A percentile compares a stretch with the other conserved stretches of the same genome.
phyloP scores from a whole-genome alignment of 2,113 vertebrate species.

The Lampris megalopsis region DNA sequence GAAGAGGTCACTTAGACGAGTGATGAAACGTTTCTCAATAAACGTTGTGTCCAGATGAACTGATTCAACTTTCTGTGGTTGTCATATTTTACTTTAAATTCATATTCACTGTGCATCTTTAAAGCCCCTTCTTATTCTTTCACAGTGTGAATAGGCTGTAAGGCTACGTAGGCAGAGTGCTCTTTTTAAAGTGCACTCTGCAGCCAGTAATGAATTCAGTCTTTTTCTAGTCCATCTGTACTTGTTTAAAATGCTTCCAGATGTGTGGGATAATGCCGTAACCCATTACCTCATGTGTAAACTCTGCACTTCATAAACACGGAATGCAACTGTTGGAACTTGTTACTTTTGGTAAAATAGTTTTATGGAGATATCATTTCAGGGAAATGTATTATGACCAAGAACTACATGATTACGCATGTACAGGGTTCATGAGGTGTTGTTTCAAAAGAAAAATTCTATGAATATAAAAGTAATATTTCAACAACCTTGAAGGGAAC shows the following conservation, averaged over 20 bases:
- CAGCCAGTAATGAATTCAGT: conserved; percentile 55
- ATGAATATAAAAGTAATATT: conserved; percentile 4
- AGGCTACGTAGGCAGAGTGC: conserved; percentile 41
- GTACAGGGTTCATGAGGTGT: conserved; percentile 14
- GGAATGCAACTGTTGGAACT: neutral
- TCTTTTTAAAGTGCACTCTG: conserved; percentile 31
- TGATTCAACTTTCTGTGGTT: neutral
- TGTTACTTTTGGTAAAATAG: conserved; percentile 5
- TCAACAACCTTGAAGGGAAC: conserved; percentile 47
- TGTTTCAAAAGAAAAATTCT: conserved; percentile 8
- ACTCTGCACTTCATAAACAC: conserved; percentile 24
- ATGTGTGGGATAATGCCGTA: conserved; percentile 58
- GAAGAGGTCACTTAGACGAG: too few relatives aligned
- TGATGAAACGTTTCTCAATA: too few relatives aligned
- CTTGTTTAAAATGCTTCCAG: conserved; percentile 64
- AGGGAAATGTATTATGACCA: conserved; percentile 24
- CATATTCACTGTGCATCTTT: neutral
- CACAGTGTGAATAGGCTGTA: conserved; percentile 16
- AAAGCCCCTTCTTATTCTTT: conserved; percentile 1
- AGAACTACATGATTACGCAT: conserved; percentile 7
- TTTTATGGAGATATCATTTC: conserved; percentile 30
- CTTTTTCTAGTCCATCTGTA: conserved; percentile 47
- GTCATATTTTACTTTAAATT: neutral
- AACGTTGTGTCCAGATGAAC: too few relatives aligned
- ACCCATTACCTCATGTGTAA: conserved; percentile 37